Evolutionary conservation across 2,113 vertebrate species (phyloP).

Genomic region (Cranoglanis bouderius): DNA sequence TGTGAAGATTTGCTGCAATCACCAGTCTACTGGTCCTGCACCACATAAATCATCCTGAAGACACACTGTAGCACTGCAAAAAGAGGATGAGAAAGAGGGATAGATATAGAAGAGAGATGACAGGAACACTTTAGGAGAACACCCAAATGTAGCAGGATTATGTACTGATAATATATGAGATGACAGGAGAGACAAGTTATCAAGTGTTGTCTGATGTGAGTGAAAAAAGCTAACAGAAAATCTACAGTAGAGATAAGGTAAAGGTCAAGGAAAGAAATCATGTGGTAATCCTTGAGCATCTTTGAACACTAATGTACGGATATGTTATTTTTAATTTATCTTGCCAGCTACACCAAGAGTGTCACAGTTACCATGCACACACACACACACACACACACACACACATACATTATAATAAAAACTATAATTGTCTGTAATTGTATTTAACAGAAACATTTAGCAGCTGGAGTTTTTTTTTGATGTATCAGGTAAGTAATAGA

Average conservation of each 20-base stretch:
- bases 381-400: not conserved
- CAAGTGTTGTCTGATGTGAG: not conserved
- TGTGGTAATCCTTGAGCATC: not conserved
- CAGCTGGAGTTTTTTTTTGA: not conserved
- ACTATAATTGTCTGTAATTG: not conserved
- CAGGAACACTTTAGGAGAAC: not conserved
- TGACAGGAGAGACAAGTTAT: not conserved
- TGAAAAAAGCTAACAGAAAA: not conserved
- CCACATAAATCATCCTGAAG: constrained; percentile 58
- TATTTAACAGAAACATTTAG: not conserved
- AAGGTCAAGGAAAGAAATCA: not conserved
- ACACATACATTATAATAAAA: not conserved
- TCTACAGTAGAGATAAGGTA: not conserved
- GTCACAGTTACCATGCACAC: not conserved
- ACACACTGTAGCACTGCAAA: constrained; percentile 27
- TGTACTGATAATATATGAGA: not conserved
- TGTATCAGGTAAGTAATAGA: not conserved
- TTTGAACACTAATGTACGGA: not conserved
- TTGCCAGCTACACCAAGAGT: not conserved
- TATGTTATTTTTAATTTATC: not conserved
- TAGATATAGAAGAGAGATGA: not conserved
- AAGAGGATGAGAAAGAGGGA: not conserved
- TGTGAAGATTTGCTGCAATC: constrained; percentile 62
- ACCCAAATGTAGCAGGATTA: not conserved
- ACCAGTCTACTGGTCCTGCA: constrained; percentile 49